These are phyloP conservation scores for Rhagophthalmus giganteus DNA, from an alignment of 2,888 invertebrate genomes.

Conservation along the genomic window DNA sequence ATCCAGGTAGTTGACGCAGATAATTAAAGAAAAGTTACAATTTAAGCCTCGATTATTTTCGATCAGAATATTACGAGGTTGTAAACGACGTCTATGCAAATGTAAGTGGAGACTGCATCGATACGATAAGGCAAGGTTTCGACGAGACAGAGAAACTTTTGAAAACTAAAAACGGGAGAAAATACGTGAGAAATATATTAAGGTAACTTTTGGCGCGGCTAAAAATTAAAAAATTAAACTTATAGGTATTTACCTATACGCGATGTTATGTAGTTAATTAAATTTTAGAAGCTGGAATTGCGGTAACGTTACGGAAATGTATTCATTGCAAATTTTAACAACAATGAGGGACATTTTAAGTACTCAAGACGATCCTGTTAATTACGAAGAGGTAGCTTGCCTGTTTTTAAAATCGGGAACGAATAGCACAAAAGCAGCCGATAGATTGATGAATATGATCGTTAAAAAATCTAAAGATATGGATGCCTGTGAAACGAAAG, in stretches of 20 bases:
- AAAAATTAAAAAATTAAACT: too few species aligned
- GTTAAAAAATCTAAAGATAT: slow-evolving; percentile 1
- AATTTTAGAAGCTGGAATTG: not conserved
- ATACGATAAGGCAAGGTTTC: slow-evolving; percentile 7
- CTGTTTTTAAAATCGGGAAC: not conserved
- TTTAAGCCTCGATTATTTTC: not conserved
- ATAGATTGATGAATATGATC: not conserved
- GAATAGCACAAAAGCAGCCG: not conserved
- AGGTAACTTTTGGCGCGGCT: too few species aligned
- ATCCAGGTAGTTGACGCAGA: slow-evolving; percentile 6
- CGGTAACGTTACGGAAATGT: not conserved
- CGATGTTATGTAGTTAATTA: too few species aligned
- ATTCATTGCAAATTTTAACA: not conserved
- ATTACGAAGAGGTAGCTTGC: slow-evolving; percentile 1
- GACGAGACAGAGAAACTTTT: not conserved
- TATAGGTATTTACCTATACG: too few species aligned
- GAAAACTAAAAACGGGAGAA: slow-evolving; percentile 3
- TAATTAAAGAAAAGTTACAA: not conserved
- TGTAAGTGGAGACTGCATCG: slow-evolving; percentile 1
- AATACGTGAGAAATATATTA: not conserved
- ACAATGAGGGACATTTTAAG: slow-evolving; percentile 1
- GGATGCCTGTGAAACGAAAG: not conserved
- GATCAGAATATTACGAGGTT: slow-evolving; percentile 11
- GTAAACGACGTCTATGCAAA: slow-evolving; percentile 7
- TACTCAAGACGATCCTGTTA: slow-evolving; percentile 1